Evolutionary conservation across 2,113 vertebrate genomes (phyloP), one percentile per base, ranked within the genome.

Genomic region (Heterocephalus glaber): DNA sequence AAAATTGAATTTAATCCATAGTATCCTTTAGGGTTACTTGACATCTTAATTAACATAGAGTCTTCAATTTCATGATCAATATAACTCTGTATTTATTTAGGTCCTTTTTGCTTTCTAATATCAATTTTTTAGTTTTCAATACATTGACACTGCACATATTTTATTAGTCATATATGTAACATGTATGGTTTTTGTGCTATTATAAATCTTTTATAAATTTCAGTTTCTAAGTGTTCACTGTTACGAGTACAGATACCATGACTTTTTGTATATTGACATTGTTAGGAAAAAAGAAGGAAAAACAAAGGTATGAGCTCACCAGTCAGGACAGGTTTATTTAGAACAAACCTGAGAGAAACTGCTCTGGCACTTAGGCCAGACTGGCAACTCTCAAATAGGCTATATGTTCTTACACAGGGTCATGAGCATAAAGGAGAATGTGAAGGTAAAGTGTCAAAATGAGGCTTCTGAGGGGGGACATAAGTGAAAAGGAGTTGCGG

Each of bases 151-250:
- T 56, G 26, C 11, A 49, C 6, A 16, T 92, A 65, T 38, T 93
- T 77, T 96, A 4, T 95, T 90, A 77, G 54, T 83, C 28, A 65
- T 60, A 14, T 54, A 16, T 35, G 7, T 66, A 80, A 65, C 9
- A 89, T 89, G 38, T 22, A 17, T 47, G 16, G 33, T 91, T 92
- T 20, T 38, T 54, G 79, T 44, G 41, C 41, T 89, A 38, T 84
- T 83, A 58, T 79, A 80, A 90, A 88, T 87, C 44, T 92, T 89
- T 86, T 86, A 17, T 41, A 92, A 38, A 91, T 68, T 95, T 81
- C 44, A 88, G 60, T 66, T 77, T 49, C 44, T 16, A 28, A 49
- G 44, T 33, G 44, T 77, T 77, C 28, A 77, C 28, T 7, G 3
- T 93, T 91, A 58, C 81, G 82, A 90, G 52, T 76, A 80, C n/a